Evolutionary conservation across 2,113 vertebrate genomes (phyloP).

Genomic region (Hippocampus mohnikei): DNA sequence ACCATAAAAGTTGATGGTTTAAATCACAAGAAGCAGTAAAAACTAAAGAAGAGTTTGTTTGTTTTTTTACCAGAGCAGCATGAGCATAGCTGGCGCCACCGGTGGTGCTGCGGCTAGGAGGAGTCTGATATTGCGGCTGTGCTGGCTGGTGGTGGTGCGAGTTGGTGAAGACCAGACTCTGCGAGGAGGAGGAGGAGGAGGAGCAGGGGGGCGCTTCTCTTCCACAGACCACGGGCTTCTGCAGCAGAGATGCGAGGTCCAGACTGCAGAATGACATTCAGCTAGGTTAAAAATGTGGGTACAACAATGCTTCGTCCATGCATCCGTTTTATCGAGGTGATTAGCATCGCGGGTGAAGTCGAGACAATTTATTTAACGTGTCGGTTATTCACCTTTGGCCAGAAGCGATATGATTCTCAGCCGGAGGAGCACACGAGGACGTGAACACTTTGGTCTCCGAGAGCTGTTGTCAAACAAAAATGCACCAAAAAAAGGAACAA

Average conservation of each 20-base stretch:
- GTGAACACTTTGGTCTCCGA: constrained; percentile 97
- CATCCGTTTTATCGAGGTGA: not conserved
- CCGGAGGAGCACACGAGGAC: constrained; percentile 81
- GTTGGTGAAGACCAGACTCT: constrained; percentile 93
- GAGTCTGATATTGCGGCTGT: constrained; percentile 41
- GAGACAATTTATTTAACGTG: not conserved
- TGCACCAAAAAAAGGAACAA: not conserved
- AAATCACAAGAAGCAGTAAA: not conserved
- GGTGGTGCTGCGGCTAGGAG: constrained; percentile 68
- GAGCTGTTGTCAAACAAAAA: constrained; percentile 72
- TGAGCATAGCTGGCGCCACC: constrained; percentile 80
- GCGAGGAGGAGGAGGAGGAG: constrained; percentile 81
- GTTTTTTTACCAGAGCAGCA: constrained; percentile 74
- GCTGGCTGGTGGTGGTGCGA: constrained; percentile 77
- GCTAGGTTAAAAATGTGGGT: not conserved
- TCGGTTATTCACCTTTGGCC: constrained; percentile 78
- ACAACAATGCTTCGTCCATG: not conserved
- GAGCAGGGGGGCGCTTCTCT: constrained; percentile 78
- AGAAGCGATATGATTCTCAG: constrained; percentile 82
- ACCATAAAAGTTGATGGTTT: not conserved
- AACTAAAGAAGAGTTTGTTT: not conserved
- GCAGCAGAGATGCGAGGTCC: constrained; percentile 86
- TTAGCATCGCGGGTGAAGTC: not conserved
- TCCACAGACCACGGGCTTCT: constrained; percentile 77
- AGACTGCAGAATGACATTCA: constrained; percentile 66